Evolutionary conservation across 2,113 vertebrate genomes (phyloP).

Genomic region (Cyanoderma ruficeps): DNA sequence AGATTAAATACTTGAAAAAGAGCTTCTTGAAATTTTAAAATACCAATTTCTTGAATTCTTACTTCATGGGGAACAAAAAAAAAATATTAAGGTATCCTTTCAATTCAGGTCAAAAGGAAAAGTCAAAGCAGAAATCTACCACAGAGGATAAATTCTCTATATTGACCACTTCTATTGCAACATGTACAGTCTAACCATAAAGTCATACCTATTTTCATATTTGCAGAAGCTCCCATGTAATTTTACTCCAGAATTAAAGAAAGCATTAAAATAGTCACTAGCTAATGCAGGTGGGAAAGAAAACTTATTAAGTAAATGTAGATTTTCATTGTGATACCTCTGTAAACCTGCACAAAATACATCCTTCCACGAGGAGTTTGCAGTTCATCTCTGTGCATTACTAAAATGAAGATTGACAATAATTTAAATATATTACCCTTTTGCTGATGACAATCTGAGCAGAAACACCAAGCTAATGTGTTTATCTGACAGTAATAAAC

Average conservation of each 20-base stretch:
- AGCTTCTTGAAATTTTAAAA: neutral
- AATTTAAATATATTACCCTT: neutral
- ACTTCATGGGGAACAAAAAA: neutral
- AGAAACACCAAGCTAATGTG: neutral
- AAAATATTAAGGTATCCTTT: neutral
- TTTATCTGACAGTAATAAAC: neutral
- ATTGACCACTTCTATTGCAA: neutral
- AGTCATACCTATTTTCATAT: neutral
- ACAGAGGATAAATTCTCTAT: neutral
- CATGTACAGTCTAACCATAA: neutral
- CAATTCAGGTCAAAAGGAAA: neutral
- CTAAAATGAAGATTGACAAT: neutral
- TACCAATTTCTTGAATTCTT: neutral
- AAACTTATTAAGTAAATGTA: neutral
- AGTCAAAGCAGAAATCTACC: neutral
- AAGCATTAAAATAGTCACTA: neutral
- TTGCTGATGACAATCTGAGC: neutral
- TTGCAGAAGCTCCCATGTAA: neutral
- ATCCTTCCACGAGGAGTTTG: neutral
- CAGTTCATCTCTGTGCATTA: neutral
- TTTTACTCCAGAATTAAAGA: neutral
- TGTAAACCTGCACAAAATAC: neutral
- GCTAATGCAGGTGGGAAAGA: neutral
- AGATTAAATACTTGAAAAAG: neutral
- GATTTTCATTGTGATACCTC: neutral